Base-by-base conservation (phyloP, 1,140 invertebrate genomes). In the Nymphalis io region DNA sequence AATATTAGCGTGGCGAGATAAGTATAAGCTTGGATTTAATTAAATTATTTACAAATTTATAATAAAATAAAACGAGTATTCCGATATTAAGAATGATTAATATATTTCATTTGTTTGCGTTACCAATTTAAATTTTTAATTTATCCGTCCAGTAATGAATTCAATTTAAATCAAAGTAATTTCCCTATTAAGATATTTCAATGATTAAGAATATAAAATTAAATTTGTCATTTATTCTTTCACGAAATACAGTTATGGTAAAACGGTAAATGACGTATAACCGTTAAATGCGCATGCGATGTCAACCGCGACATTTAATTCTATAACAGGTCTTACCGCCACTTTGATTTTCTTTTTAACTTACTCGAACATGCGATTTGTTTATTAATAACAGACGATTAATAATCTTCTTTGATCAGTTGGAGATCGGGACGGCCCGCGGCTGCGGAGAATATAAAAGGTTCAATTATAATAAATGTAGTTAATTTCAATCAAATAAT, bases 401-500 rank as follows among this genome's bases (percentile, higher is more conserved):
- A 83, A 84, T 84, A 81, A 81, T 73, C 63, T 74, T 76, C 79
- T 85, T 79, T 79, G 77, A 79, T 81, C 74, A 40, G 57, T 40
- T n/a, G 57, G 68, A 72, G 73, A 67, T 59, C 61, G 70, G 33
- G 74, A 79, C 70, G 51, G 76, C 84, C 72, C 68, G 58, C 63
- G 77, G 82, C 81, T 60, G 38, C 78, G 67, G 70, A 72, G 77
- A 79, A 79, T 79, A 79, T 81, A 80, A 86, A 59, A 59, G 57
- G 82, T 80, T 77, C 80, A 83, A 83, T 85, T 84, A 84, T 84
- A 83, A 85, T 81, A 79, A 83, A 84, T 84, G 81, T 81, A 79
- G 82, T 75, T 84, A 85, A 83, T 85, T 88, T 84, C 83, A 84
- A 88, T 88, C 85, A 86, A 86, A 88, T 85, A 87, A 84, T 85